Evolutionary conservation across 2,797 vertebrate species (phyloP), one percentile per base, ranked within the genome.

Genomic region (Hybognathus amarus): DNA sequence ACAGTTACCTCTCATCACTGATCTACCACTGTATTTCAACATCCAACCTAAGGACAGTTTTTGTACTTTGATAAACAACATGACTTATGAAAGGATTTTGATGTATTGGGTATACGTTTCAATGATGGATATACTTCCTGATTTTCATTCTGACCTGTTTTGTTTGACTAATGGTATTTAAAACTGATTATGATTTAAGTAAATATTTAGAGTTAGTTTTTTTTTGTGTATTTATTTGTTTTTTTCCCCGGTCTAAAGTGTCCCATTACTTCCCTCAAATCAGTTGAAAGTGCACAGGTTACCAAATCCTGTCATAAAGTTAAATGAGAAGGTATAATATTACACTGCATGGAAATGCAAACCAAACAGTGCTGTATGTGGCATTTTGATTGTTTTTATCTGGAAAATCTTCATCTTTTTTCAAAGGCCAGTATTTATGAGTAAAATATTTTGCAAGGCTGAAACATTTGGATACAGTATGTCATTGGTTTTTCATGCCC

Each of bases 11-110:
- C 63, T 85, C 82, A 24, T 83, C 42, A 80, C 54, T 24, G 80
- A 88, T 80, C 81, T 82, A 75, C 56, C 85, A 87, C 74, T 80
- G 81, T 77, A 69, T 78, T 78, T 80, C 86, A 40, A 63, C 76
- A 77, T 40, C 38, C 40, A 54, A 73, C 24, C 52, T 59, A 69
- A 79, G 61, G 54, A 82, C 17, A 11, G 18, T 12, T 74, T 84
- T 84, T 69, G 73, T 79, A 78, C 64, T 54, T 75, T 71, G 54
- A 50, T 56, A 11, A 82, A 64, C 69, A 40, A 30, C 52, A 74
- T 77, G 2, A 17, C 78, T 66, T 38, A 38, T 52, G 22, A n/a
- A 52, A 69, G 33, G 38, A 36, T 59, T 80, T 77, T 73, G 33
- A 77, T 86, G 69, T 52, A 56, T 68, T 67, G 22, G 1, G 47